Evolutionary conservation across 2,797 vertebrate genomes (phyloP).

Genomic region (Sebastes matsubarae): DNA sequence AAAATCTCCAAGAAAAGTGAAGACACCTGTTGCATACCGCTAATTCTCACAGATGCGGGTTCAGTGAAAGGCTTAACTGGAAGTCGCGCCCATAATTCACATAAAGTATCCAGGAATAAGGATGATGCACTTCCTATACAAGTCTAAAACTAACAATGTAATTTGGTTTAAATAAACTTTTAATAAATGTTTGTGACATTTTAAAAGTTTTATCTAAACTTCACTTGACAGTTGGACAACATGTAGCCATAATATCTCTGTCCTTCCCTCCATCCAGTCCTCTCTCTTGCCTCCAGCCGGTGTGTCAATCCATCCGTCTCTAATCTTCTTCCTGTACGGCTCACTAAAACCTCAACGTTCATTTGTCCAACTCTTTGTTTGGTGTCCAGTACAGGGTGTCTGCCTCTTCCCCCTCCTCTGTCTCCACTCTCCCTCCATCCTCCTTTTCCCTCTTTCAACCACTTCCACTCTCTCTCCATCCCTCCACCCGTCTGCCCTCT

Average conservation of each 20-base stretch:
- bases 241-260: neutral
- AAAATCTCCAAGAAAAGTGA: neutral
- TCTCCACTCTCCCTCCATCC: slow-evolving; percentile 27
- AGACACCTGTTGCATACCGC: neutral
- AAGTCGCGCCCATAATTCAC: neutral
- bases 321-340: slow-evolving; percentile 64
- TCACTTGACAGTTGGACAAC: neutral
- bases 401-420: neutral
- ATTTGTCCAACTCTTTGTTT: slow-evolving; percentile 61
- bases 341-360: slow-evolving; percentile 59
- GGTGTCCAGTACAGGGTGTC: slow-evolving; percentile 33
- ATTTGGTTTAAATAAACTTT: neutral
- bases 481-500: slow-evolving; percentile 6
- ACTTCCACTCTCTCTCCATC: slow-evolving; percentile 27
- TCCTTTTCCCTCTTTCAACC: slow-evolving; percentile 9
- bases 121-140: neutral
- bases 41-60: neutral
- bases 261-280: neutral
- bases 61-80: neutral
- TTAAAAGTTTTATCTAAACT: neutral
- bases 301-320: slow-evolving; percentile 52
- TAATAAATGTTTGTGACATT: neutral
- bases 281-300: slow-evolving; percentile 25
- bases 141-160: neutral
- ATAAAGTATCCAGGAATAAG: neutral